phyloP scores from a whole-genome alignment of 2,113 vertebrate species.

The Nannobrachium achirus region DNA sequence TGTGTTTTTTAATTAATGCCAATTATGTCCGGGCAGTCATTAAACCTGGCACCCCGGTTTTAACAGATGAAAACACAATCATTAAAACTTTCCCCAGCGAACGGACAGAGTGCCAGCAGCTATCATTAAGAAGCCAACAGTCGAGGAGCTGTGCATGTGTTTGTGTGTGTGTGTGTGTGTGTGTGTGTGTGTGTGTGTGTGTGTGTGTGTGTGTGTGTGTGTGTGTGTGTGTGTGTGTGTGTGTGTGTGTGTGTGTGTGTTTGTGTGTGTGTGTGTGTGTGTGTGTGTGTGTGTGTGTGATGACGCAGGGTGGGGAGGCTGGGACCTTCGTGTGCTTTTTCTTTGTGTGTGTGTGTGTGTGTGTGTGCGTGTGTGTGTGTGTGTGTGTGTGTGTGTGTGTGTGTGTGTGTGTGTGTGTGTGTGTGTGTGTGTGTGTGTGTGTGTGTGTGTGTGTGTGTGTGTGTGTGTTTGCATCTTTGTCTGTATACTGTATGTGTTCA shows the following conservation, averaged over 20 bases:
- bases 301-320: not conserved
- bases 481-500: too few species aligned
- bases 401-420: not conserved
- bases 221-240: not conserved
- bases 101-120: slow-evolving; percentile 62
- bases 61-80: slow-evolving; percentile 75
- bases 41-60: slow-evolving; percentile 73
- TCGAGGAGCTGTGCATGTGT: slow-evolving; percentile 19
- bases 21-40: slow-evolving; percentile 72
- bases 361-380: slow-evolving; percentile 27
- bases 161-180: not conserved
- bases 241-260: not conserved
- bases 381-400: not conserved
- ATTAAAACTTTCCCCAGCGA: slow-evolving; percentile 49
- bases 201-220: not conserved
- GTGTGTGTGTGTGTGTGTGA: not conserved
- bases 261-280: not conserved
- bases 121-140: slow-evolving; percentile 62
- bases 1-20: slow-evolving; percentile 71
- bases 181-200: not conserved
- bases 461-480: slow-evolving; percentile 4
- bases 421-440: not conserved
- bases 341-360: too few species aligned
- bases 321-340: slow-evolving; percentile 5
- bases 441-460: not conserved